These are phyloP conservation scores for Bungarus multicinctus DNA, from an alignment of 2,113 vertebrate species.

Conservation along the genomic window DNA sequence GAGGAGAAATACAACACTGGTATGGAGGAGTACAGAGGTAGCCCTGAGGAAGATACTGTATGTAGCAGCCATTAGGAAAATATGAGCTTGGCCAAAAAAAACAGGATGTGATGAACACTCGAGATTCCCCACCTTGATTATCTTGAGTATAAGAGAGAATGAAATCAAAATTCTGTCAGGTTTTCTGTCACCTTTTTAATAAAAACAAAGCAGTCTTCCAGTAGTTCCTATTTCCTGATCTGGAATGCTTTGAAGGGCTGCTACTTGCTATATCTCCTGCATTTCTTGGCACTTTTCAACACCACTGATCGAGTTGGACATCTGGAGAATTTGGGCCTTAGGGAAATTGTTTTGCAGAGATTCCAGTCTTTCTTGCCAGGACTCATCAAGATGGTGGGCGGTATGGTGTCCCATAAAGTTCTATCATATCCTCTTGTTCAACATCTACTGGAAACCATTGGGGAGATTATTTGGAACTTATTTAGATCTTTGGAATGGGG, in stretches of 20 bases:
- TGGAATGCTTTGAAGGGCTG: background rate
- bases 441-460: background rate
- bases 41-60: background rate
- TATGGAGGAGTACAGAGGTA: background rate
- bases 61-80: background rate
- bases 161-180: background rate
- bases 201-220: background rate
- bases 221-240: background rate
- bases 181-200: background rate
- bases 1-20: background rate
- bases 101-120: background rate
- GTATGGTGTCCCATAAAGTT: background rate
- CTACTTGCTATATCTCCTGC: background rate
- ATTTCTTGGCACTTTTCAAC: background rate
- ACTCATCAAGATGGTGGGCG: background rate
- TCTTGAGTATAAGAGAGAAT: background rate
- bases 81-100: background rate
- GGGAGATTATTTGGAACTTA: background rate
- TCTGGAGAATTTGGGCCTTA: background rate
- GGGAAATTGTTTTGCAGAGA: background rate
- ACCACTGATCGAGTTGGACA: background rate
- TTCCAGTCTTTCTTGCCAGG: background rate
- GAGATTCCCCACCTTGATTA: background rate
- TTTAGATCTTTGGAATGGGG: background rate
- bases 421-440: background rate